Evolutionary conservation across 2,797 vertebrate genomes (phyloP).

Genomic region (Florisuga fusca): DNA sequence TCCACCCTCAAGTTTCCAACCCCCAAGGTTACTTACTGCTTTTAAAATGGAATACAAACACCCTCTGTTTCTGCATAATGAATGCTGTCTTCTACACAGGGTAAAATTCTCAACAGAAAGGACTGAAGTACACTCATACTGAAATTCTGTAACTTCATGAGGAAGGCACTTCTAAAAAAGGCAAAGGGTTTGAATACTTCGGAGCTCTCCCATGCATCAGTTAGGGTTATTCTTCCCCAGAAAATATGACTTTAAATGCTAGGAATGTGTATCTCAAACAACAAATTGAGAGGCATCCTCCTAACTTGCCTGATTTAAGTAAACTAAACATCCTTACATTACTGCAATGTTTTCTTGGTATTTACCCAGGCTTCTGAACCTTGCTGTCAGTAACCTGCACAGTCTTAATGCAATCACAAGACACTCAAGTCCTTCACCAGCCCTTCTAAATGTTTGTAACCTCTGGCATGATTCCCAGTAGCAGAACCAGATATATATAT

Average conservation of each 20-base stretch:
- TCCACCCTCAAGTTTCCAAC: not conserved
- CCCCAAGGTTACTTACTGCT: not conserved
- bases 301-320: not conserved
- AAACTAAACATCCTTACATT: not conserved
- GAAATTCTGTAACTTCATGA: not conserved
- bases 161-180: not conserved
- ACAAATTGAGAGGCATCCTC: not conserved
- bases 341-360: not conserved
- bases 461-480: not conserved
- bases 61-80: not conserved
- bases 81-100: not conserved
- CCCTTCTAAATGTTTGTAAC: not conserved
- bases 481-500: not conserved
- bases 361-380: not conserved
- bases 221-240: not conserved
- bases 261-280: not conserved
- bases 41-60: not conserved
- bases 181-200: not conserved
- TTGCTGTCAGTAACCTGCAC: not conserved
- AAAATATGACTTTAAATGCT: not conserved
- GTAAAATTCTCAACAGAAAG: not conserved
- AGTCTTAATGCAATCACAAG: not conserved
- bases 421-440: not conserved
- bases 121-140: not conserved
- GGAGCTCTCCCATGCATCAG: not conserved